Conservation (phyloP, 2,888 invertebrate genomes). For the Parelbella ahira region DNA sequence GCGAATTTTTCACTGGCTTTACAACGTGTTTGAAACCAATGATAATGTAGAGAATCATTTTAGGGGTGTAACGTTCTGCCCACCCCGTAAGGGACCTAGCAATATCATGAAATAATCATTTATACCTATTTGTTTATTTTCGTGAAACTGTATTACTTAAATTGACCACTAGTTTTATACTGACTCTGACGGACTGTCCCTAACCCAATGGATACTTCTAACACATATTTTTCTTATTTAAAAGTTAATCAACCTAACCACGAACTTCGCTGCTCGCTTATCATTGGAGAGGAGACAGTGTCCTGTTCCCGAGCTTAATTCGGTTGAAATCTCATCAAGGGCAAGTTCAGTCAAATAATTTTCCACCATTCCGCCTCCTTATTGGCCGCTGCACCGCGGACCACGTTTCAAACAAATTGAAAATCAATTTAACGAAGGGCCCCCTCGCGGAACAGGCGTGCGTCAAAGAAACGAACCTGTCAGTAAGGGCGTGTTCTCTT, state of each 20-base stretch:
- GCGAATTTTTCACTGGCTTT: too few species aligned
- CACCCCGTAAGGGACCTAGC: too few species aligned
- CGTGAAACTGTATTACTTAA: too few species aligned
- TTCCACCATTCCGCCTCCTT: slow-evolving; percentile 69
- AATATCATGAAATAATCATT: too few species aligned
- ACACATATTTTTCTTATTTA: too few species aligned
- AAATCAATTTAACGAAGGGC: slow-evolving; percentile 75
- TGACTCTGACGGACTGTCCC: too few species aligned
- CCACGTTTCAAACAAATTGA: slow-evolving; percentile 78
- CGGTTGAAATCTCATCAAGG: slow-evolving; percentile 62
- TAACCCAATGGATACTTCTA: too few species aligned
- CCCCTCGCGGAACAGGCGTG: slow-evolving; percentile 50
- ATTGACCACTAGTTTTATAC: too few species aligned
- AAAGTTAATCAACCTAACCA: not conserved
- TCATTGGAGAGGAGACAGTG: slow-evolving; percentile 1
- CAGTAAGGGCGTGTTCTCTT: slow-evolving; percentile 31
- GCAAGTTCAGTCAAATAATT: slow-evolving; percentile 64
- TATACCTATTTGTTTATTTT: too few species aligned
- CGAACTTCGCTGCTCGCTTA: not conserved
- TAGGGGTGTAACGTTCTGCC: too few species aligned
- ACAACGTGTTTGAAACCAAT: too few species aligned
- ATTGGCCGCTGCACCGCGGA: slow-evolving; percentile 67
- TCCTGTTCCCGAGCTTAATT: slow-evolving; percentile 37
- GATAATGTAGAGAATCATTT: too few species aligned
- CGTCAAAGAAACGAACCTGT: slow-evolving; percentile 47